Percentiles rank a stretch among this genome's conserved stretches.
phyloP scores from a whole-genome alignment of 30 jellyfish, hydroid and myxozoan species.

The Pseudorhiza aurosa region DNA sequence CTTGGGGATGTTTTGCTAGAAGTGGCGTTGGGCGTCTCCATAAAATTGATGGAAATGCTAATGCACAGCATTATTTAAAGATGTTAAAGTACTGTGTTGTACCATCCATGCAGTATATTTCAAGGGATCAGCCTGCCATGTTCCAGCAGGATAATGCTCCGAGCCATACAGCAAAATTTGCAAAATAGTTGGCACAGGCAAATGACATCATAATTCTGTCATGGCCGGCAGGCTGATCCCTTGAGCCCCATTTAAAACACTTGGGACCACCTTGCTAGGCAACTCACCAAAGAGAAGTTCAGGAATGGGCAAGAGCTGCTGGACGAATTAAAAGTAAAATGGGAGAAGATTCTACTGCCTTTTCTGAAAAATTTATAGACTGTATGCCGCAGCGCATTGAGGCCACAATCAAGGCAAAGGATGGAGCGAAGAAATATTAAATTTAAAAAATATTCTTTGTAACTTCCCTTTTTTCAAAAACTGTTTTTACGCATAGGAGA shows the following conservation, averaged over 20 bases:
- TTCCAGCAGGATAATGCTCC: conserved; percentile 35
- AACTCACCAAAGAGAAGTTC: background rate
- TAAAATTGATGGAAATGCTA: conserved; percentile 5
- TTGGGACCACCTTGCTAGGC: conserved; percentile 1
- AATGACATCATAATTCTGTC: conserved; percentile 1
- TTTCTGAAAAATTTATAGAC: background rate
- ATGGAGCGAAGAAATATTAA: background rate
- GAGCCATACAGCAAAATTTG: conserved; percentile 23
- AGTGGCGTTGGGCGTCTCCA: conserved; percentile 28
- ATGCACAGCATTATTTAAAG: conserved; percentile 9
- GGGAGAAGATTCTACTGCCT: background rate
- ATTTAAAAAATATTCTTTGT: background rate
- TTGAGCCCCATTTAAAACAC: background rate
- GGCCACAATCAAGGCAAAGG: background rate
- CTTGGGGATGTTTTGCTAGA: conserved; percentile 16
- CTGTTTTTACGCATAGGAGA: background rate
- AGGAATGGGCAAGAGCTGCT: background rate
- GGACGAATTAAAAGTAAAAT: background rate
- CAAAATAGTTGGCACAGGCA: background rate
- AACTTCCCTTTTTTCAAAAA: background rate
- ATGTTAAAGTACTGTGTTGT: background rate
- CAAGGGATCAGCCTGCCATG: background rate
- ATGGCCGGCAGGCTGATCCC: conserved; percentile 15
- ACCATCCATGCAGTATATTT: background rate
- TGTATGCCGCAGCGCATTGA: background rate